A percentile compares a stretch with the other conserved stretches of the same genome.
phyloP scores from a whole-genome alignment of 2,797 vertebrate genomes.

The Otolemur crassicaudatus region DNA sequence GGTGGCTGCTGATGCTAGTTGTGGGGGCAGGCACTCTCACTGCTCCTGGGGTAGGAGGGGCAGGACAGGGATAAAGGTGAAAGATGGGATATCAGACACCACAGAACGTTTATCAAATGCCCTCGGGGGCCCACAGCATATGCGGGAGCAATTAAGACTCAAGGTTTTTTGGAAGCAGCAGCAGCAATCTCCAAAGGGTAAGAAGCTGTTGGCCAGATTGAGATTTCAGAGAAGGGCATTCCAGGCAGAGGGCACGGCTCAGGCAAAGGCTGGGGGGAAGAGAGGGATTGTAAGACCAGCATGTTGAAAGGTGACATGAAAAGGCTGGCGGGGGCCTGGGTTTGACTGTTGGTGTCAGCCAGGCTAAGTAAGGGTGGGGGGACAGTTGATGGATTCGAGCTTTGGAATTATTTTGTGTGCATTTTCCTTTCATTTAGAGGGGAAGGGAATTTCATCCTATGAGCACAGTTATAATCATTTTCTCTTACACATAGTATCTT shows the following conservation, averaged over 20 bases:
- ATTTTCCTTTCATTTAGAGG: not conserved
- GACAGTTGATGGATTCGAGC: not conserved
- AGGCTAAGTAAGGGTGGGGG: not conserved
- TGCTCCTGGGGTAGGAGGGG: not conserved
- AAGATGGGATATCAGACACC: not conserved
- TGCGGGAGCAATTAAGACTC: not conserved
- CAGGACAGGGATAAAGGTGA: no score
- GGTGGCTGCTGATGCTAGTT: not conserved
- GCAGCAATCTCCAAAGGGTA: not conserved
- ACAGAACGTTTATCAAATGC: not conserved
- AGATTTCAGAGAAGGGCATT: constrained; percentile 3
- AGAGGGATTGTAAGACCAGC: not conserved
- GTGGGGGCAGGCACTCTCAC: not conserved
- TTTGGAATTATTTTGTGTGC: not conserved
- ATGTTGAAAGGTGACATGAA: fast-evolving
- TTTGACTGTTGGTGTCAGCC: not conserved
- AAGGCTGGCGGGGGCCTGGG: not conserved
- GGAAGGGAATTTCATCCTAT: not conserved
- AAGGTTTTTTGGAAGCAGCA: not conserved
- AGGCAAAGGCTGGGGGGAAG: not conserved
- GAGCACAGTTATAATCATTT: constrained; percentile 24
- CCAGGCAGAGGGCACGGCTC: not conserved
- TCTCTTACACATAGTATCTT: constrained; percentile 42
- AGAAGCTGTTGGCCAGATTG: not conserved
- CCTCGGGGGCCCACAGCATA: not conserved